phyloP scores from a whole-genome alignment of 2,113 vertebrate species.

The Rhipidura dahli region DNA sequence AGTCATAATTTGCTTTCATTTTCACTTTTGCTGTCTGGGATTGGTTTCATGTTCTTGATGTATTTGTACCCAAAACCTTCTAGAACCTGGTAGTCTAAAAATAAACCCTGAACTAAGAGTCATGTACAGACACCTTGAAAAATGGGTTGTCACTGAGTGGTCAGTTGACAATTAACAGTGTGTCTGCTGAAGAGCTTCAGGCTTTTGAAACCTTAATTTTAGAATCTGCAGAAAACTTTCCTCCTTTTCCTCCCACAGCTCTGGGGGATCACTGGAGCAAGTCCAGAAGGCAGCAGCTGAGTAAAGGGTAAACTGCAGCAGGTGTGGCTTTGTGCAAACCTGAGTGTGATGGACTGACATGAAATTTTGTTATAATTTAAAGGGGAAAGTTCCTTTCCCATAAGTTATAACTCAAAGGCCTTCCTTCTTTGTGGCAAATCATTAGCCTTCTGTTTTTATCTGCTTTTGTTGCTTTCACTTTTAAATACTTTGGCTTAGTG shows the following conservation, averaged over 20 bases:
- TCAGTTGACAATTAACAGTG: background rate
- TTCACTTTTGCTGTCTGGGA: background rate
- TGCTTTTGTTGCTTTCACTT: background rate
- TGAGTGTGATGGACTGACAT: background rate
- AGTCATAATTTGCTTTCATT: background rate
- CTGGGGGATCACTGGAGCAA: background rate
- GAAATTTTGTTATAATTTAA: background rate
- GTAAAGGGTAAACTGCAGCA: background rate
- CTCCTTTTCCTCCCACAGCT: background rate
- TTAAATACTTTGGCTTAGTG: background rate
- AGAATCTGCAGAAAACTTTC: background rate
- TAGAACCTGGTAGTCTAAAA: background rate
- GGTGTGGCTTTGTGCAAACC: background rate
- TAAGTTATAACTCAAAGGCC: background rate
- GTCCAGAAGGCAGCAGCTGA: background rate
- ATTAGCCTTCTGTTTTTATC: background rate
- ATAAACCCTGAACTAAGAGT: background rate
- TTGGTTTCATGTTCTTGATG: background rate
- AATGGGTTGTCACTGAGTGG: background rate
- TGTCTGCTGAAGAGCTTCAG: background rate
- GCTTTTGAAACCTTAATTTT: background rate
- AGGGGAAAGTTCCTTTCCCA: background rate
- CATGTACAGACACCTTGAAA: rapidly evolving
- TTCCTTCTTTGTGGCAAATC: background rate
- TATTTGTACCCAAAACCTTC: background rate